Base-by-base conservation (phyloP, 2,888 invertebrate species). In the Coecobrya sp. region DNA sequence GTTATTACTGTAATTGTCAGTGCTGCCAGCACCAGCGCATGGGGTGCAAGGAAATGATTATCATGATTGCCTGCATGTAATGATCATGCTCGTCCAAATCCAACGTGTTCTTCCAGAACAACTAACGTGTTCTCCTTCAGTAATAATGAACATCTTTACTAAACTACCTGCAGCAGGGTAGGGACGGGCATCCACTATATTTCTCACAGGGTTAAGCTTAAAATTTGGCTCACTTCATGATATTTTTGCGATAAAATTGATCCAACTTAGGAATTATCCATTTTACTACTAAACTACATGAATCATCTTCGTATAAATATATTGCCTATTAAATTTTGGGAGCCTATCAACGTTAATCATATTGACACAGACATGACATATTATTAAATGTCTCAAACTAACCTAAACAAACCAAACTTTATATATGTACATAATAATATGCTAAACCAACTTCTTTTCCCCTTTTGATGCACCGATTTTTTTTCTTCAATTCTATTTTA, bases 1-100 rank as follows among this genome's bases (percentile, higher is more conserved):
- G 65, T 79, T 45, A 88, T 79, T 88, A 88, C 88, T 22, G 49
- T 88, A 81, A 88, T 88, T 88, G 22, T 7, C 73, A 59, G 70
- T 42, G n/a, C 16, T 88, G 22, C 16, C 73, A 59, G 70, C 70
- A 16, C 16, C 49, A 13, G 49, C 13, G 11, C 16, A 30, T 5
- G 70, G 42, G n/a, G n/a, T 70, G 36, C 8, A 36, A 16, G 1
- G 42, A 42, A n/a, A 42, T 70, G 16, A 36, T 70, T 10, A 70
- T 42, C 16, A 76, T 76, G 3, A 22, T 42, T 65, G 11, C 36
- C 36, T 36, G 36, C 73, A 73, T 62, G 25, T 87, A 59, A 59
- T 87, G 86, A 86, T 22, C 27, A 62, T 62, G 68, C 11, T 30
- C 13, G 27, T 8, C 27, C 68, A 68, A 68, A n/a, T n/a, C 68